Evolutionary conservation across 2,888 invertebrate species (phyloP).

Genomic region (Venustoraphidia nigricollis): DNA sequence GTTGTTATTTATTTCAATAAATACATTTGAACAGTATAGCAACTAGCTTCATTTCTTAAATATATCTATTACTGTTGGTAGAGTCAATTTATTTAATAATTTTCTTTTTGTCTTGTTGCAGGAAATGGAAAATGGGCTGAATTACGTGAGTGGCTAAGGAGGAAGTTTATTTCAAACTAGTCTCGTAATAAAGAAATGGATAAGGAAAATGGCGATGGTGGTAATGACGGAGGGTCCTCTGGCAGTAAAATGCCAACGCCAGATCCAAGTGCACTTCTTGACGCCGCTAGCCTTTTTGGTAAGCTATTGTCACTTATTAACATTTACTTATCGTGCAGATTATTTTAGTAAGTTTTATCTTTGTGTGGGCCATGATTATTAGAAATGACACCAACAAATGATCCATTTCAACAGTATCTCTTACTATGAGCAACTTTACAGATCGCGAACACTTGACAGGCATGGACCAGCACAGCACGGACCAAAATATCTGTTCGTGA

Average conservation of each 20-base stretch:
- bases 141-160: constrained; percentile 7
- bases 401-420: constrained; percentile 1
- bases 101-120: constrained; percentile 16
- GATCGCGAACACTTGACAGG: too few relatives aligned
- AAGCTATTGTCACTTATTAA: constrained; percentile 19
- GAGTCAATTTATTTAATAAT: too few relatives aligned
- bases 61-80: too few relatives aligned
- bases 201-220: constrained; percentile 62
- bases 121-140: constrained; percentile 26
- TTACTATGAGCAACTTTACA: too few relatives aligned
- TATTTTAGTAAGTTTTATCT: too few relatives aligned
- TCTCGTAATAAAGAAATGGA: constrained; percentile 40
- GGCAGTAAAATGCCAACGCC: constrained; percentile 29
- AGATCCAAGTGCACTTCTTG: constrained; percentile 56
- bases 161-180: constrained; percentile 8
- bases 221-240: constrained; percentile 38
- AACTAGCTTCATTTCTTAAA: too few relatives aligned
- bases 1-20: too few relatives aligned
- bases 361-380: too few relatives aligned
- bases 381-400: neutral
- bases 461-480: too few relatives aligned
- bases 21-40: too few relatives aligned
- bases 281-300: constrained; percentile 64
- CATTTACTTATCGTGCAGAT: too few relatives aligned
- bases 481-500: too few relatives aligned